Evolutionary conservation across 2,888 invertebrate genomes (phyloP).

Genomic region (Apeira syringaria): DNA sequence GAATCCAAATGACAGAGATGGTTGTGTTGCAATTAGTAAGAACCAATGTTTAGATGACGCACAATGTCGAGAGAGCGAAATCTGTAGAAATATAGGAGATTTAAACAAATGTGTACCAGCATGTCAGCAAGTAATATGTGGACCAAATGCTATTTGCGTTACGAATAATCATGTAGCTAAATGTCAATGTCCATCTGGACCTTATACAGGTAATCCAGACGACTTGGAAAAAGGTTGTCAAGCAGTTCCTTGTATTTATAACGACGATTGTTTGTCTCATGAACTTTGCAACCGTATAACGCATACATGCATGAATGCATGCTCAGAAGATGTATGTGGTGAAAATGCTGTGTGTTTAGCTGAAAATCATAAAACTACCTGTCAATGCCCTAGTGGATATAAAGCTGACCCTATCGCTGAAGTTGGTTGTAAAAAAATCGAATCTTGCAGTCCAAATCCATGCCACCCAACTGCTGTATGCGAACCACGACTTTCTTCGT

Average conservation of each 20-base stretch:
- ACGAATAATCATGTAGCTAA: constrained; percentile 95
- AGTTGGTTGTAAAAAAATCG: constrained; percentile 88
- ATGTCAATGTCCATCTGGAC: constrained; percentile 95
- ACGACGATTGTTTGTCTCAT: constrained; percentile 90
- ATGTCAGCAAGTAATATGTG: constrained; percentile 90
- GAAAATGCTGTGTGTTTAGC: constrained; percentile 94
- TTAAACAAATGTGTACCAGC: constrained; percentile 89
- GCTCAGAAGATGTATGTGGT: constrained; percentile 92
- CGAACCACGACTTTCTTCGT: constrained; percentile 86
- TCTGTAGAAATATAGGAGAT: constrained; percentile 86
- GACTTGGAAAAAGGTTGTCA: constrained; percentile 89
- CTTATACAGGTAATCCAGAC: constrained; percentile 93
- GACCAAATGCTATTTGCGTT: constrained; percentile 93
- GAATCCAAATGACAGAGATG: constrained; percentile 94
- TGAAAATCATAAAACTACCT: constrained; percentile 91
- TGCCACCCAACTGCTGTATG: constrained; percentile 93
- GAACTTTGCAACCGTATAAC: constrained; percentile 93
- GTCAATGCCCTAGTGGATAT: constrained; percentile 94
- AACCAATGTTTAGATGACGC: constrained; percentile 91
- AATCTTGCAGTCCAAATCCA: constrained; percentile 89
- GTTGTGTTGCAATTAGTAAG: constrained; percentile 89
- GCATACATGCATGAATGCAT: constrained; percentile 92
- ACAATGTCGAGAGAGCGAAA: constrained; percentile 92
- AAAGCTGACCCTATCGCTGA: constrained; percentile 93
- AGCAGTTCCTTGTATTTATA: constrained; percentile 93